Conservation (phyloP, 2,888 invertebrate species). For the Melanostoma mellinum region DNA sequence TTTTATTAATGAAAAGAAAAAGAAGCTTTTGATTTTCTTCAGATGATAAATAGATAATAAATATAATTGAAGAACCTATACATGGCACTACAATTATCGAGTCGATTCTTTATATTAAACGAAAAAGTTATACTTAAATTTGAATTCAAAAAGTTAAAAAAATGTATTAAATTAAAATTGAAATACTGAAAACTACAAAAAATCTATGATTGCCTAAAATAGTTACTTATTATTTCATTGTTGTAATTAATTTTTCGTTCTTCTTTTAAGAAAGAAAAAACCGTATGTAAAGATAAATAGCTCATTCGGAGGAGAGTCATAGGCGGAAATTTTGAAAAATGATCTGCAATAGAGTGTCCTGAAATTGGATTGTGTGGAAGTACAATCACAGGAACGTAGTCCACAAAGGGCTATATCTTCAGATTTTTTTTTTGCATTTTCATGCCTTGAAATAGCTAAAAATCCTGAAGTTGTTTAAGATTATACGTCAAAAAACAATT, state of each 20-base stretch:
- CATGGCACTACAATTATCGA: slow-evolving; percentile 23
- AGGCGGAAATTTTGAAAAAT: too few species aligned
- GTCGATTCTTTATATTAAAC: slow-evolving; percentile 63
- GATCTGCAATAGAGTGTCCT: too few species aligned
- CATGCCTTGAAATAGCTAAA: too few species aligned
- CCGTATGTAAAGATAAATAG: too few species aligned
- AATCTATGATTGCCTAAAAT: slow-evolving; percentile 52
- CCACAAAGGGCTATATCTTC: too few species aligned
- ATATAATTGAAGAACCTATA: slow-evolving; percentile 33
- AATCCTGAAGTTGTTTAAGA: too few species aligned
- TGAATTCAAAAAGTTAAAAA: slow-evolving; percentile 22
- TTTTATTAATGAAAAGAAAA: not conserved
- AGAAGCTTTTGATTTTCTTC: slow-evolving; percentile 28
- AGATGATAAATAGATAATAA: slow-evolving; percentile 39
- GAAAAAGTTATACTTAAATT: slow-evolving; percentile 35
- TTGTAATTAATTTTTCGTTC: slow-evolving; percentile 27
- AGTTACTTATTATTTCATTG: too few species aligned
- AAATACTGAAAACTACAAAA: slow-evolving; percentile 17
- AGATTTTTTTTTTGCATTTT: too few species aligned
- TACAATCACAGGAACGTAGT: too few species aligned
- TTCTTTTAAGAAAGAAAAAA: slow-evolving; percentile 34
- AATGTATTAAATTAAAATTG: slow-evolving; percentile 30
- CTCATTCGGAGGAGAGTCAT: too few species aligned
- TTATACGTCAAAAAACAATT: too few species aligned
- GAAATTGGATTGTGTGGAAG: too few species aligned